Base-by-base conservation (phyloP, 2,888 invertebrate species). In the Azorinus chamasolen region DNA sequence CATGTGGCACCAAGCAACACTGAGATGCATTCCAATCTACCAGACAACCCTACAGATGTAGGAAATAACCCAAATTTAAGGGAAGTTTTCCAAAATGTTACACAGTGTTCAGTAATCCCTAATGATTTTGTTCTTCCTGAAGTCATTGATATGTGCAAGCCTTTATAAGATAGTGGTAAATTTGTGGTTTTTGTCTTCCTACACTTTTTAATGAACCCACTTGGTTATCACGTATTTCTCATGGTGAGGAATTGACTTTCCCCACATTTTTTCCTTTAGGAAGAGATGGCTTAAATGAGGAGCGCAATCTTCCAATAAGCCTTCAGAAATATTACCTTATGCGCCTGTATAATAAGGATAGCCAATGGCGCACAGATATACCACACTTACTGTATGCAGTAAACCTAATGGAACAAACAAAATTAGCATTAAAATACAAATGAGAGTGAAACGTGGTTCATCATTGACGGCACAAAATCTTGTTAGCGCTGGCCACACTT, bases 201-300 rank as follows among this genome's bases (percentile, higher is more conserved):
- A 39, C 37, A 18, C n/a, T n/a, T n/a, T n/a, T n/a, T n/a, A n/a
- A n/a, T n/a, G n/a, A n/a, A n/a, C n/a, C n/a, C n/a, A n/a, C n/a
- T n/a, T n/a, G n/a, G n/a, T n/a, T n/a, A n/a, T n/a, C 54, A 41
- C 43, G 43, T 16, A 54, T 53, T 37, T 45, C 41, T 6, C 27
- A 41, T 66, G 58, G 66, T 24, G 68, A 68, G 61, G 58, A 68
- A 50, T 43, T 32, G 22, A 32, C 59, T 6, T 68, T 68, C 48
- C 68, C 68, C 14, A 59, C 59, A 53, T 39, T 68, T 10, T 68
- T 68, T 68, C 53, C 68, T 14, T 16, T 25, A 1, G n/a, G n/a
- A n/a, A n/a, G n/a, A n/a, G n/a, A n/a, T n/a, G n/a, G n/a, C n/a
- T n/a, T n/a, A n/a, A n/a, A 12, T 14, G 24, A 14, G 1, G 8